Conservation (phyloP, 1,140 invertebrate species). For the Cydia pomonella region DNA sequence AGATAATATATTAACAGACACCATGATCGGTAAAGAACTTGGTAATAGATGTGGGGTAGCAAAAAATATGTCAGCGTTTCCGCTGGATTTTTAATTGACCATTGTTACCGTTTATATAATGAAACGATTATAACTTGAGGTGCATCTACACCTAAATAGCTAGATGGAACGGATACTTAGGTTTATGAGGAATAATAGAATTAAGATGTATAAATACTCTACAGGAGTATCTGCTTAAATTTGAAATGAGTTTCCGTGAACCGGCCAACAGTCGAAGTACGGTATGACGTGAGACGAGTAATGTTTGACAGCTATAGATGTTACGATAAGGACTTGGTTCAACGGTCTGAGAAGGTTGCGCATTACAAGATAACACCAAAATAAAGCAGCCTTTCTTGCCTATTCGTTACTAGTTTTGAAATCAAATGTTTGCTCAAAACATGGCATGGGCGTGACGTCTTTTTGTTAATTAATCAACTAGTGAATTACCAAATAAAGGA, state of each 20-base stretch:
- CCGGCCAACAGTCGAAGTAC: slow-evolving; percentile 51
- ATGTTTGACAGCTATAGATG: slow-evolving; percentile 67
- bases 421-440: neutral
- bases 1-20: slow-evolving; percentile 47
- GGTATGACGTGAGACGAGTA: slow-evolving; percentile 66
- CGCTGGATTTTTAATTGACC: slow-evolving; percentile 6
- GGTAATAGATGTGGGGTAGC: neutral
- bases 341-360: slow-evolving; percentile 35
- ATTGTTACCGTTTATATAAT: neutral
- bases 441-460: neutral
- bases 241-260: neutral
- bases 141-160: neutral
- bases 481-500: neutral
- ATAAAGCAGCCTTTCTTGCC: neutral
- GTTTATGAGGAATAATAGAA: neutral
- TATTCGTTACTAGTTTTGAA: slow-evolving; percentile 8
- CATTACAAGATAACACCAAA: slow-evolving; percentile 23
- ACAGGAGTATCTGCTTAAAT: too few relatives aligned
- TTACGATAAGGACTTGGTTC: slow-evolving; percentile 64
- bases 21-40: slow-evolving; percentile 50
- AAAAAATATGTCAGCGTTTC: slow-evolving; percentile 17
- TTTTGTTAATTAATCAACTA: neutral
- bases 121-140: neutral
- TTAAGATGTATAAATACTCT: neutral
- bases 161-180: neutral